These are phyloP conservation scores for Natator depressus DNA, from an alignment of 2,113 vertebrate species.

Conservation along the genomic window DNA sequence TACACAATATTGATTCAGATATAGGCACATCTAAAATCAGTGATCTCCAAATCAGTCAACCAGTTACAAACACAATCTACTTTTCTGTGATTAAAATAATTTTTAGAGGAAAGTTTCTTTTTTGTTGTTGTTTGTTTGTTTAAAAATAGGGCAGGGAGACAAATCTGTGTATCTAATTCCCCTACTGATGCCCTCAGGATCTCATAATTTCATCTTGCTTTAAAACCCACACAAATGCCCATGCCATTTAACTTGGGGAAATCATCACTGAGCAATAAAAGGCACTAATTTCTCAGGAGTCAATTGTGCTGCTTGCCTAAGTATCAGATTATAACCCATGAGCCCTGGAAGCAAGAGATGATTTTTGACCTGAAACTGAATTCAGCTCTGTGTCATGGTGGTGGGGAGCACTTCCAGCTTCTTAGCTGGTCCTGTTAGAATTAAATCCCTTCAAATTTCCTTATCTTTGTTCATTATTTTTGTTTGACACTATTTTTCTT, in stretches of 20 bases:
- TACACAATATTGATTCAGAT: constrained; percentile 9
- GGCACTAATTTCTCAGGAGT: background rate
- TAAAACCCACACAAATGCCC: background rate
- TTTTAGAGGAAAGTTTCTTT: background rate
- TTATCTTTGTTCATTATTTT: constrained; percentile 31
- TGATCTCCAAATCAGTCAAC: background rate
- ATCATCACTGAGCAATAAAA: background rate
- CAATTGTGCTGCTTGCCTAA: background rate
- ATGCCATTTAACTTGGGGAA: background rate
- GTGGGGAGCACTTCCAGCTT: constrained; percentile 53
- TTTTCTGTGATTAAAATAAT: background rate
- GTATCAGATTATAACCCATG: constrained; percentile 30
- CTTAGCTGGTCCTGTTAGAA: constrained; percentile 28
- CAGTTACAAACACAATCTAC: background rate
- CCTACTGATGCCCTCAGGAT: background rate
- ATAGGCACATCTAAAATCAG: background rate
- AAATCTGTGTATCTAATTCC: background rate
- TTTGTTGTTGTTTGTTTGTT: background rate
- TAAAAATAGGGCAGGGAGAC: background rate
- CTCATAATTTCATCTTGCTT: background rate
- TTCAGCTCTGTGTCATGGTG: constrained; percentile 33
- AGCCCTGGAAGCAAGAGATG: constrained; percentile 37
- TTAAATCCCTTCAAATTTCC: background rate
- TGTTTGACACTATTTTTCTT: constrained; percentile 62
- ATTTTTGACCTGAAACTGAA: constrained; percentile 49